Evolutionary conservation across 2,888 invertebrate species (phyloP).

Genomic region (Coremacera marginata): DNA sequence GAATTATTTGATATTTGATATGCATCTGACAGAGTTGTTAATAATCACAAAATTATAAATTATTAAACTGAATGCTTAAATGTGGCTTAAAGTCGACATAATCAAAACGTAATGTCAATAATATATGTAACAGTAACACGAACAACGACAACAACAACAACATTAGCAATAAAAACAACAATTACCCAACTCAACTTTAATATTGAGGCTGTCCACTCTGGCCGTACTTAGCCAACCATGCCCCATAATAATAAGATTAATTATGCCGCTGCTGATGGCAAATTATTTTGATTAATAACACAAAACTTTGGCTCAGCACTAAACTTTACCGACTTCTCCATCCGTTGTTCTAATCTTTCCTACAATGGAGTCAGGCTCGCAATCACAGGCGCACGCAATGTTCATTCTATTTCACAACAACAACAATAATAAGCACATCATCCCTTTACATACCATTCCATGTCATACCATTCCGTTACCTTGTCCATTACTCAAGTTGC

Average conservation of each 20-base stretch:
- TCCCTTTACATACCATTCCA: not conserved
- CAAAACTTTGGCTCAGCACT: not conserved
- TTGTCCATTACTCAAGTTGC: not conserved
- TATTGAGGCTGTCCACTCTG: not conserved
- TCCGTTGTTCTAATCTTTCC: no score
- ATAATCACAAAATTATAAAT: no score
- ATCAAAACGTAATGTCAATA: no score
- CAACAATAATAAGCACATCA: not conserved
- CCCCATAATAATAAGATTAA: slow-evolving; percentile 12
- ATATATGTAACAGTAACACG: no score
- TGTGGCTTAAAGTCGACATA: no score
- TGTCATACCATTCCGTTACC: not conserved
- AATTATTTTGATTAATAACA: slow-evolving; percentile 29
- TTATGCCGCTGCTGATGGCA: slow-evolving; percentile 19
- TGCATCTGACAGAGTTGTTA: no score
- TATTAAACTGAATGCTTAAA: no score
- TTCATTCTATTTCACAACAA: not conserved
- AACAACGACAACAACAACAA: no score
- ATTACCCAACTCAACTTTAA: not conserved
- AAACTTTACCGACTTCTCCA: not conserved
- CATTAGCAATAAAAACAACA: not conserved
- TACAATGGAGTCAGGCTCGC: no score
- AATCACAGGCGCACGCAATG: not conserved
- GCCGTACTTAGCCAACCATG: no score
- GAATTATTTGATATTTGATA: no score